Base-by-base conservation (phyloP, 2,113 vertebrate genomes). In the Corvus hawaiiensis region DNA sequence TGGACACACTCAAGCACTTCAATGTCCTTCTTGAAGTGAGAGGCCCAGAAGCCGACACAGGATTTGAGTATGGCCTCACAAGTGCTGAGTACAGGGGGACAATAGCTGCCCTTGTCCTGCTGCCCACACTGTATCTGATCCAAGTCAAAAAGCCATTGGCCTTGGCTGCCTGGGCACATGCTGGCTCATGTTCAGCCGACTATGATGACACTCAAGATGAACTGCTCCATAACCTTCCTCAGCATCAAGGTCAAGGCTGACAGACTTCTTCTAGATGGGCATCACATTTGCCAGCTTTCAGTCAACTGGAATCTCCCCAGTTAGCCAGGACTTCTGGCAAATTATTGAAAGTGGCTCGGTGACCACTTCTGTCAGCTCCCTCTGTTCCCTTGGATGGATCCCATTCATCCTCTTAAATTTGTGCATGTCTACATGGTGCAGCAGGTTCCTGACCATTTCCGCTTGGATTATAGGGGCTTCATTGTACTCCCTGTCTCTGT, bases 31-130 rank as follows among this genome's bases (percentile, higher is more conserved):
- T 64, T 5, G 8, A 8, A 20, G 18, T 28, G 63, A 56, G 18
- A 30, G 7, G 5, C n/a, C 21, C 15, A 56, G 10, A 71, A 43
- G 9, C 5, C 1, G 2, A 17, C 6, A 23, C 4, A 49, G 5
- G 16, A 63, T 56, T 37, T 0, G 1, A 51, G 13, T 63, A 16
- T 33, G 19, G 18, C 16, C 13, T 69, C 43, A 64, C 11, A 24
- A 69, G 49, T 28, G 6, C 13, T 4, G 1, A 22, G 21, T 63
- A 9, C 16, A 33, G 19, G 16, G 7, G 20, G 10, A 19, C 3
- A 7, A 35, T 58, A 21, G 13, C 18, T 58, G 41, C 9, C 7
- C 3, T 75, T 24, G 30, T 48, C 30, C 26, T 59, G 11, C n/a
- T 59, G 62, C 26, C 9, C 19, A 16, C 18, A 11, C 9, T 54